Evolutionary conservation across 1,140 invertebrate species (phyloP), one percentile per base, ranked within the genome.

Genomic region (Heliconius nattereri): DNA sequence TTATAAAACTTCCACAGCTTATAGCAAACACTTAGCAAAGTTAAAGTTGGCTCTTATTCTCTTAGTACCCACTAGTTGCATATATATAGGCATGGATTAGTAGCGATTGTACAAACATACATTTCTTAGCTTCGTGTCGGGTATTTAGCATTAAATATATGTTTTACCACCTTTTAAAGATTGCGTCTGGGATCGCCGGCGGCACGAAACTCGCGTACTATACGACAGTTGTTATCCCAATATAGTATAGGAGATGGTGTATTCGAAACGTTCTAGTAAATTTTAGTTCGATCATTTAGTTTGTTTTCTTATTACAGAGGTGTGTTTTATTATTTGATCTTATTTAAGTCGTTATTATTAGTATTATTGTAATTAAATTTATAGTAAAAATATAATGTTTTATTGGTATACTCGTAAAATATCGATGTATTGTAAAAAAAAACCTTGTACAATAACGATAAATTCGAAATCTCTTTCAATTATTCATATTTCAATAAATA

Each of bases 101-200:
- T 84, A 83, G 83, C 78, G 78, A 78, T 85, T 81, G 80, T 83
- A 86, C 79, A 84, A 86, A 84, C 85, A 84, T 76, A 75, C 79
- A 85, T 90, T 89, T 89, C 84, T 86, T 87, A 85, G 85, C 80
- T 86, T 89, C 90, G 90, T 91, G 90, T 86, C 85, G 85, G 85
- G 82, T 86, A 85, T 89, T 93, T 93, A 92, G 88, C 89, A 92
- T 94, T 93, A 94, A 94, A 93, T 94, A 94, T 94, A 94, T 94
- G 92, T 94, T 94, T 93, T 94, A 94, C 91, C 92, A 94, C 92
- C 91, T 94, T 94, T 93, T 94, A 93, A 93, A 92, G 91, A 94
- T 94, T 89, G 90, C 90, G 91, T 91, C 84, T 84, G 86, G 88
- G 92, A 92, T 92, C 81, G 91, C 91, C 89, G 82, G 82, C 80